phyloP scores from a whole-genome alignment of 2,888 invertebrate genomes.

The Philereme vetulata region DNA sequence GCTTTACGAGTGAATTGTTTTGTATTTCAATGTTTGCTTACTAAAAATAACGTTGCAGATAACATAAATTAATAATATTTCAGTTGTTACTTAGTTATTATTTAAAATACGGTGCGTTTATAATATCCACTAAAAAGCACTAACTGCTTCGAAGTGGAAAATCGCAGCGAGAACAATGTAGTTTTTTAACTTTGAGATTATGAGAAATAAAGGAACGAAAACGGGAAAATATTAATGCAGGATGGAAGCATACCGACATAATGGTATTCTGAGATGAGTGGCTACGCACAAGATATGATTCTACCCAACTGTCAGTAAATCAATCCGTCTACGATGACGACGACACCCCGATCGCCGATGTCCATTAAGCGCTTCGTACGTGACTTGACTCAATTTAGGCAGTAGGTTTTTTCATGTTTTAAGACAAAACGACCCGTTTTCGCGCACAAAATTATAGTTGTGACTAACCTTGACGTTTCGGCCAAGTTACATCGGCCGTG shows the following conservation, averaged over 20 bases:
- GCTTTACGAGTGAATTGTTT: too few species aligned
- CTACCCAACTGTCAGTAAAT: not conserved
- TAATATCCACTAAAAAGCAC: not conserved
- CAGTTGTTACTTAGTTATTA: too few species aligned
- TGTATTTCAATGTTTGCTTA: too few species aligned
- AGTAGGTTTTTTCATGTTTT: not conserved
- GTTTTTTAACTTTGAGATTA: conserved; percentile 7
- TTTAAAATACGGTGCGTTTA: not conserved
- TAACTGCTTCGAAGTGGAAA: not conserved
- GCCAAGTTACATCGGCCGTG: too few species aligned
- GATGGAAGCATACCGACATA: not conserved
- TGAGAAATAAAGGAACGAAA: conserved; percentile 1
- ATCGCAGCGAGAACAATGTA: conserved; percentile 3
- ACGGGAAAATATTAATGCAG: conserved; percentile 3
- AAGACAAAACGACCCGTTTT: too few species aligned
- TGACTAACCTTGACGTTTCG: too few species aligned
- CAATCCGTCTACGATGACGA: not conserved
- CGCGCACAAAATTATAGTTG: too few species aligned
- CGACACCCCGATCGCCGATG: not conserved
- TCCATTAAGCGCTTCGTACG: not conserved
- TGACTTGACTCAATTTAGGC: not conserved
- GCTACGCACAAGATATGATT: not conserved
- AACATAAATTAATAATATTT: too few species aligned
- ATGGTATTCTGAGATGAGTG: not conserved
- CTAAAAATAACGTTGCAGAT: too few species aligned